phyloP scores from a whole-genome alignment of 1,140 invertebrate species.

The Magallana gigas region DNA sequence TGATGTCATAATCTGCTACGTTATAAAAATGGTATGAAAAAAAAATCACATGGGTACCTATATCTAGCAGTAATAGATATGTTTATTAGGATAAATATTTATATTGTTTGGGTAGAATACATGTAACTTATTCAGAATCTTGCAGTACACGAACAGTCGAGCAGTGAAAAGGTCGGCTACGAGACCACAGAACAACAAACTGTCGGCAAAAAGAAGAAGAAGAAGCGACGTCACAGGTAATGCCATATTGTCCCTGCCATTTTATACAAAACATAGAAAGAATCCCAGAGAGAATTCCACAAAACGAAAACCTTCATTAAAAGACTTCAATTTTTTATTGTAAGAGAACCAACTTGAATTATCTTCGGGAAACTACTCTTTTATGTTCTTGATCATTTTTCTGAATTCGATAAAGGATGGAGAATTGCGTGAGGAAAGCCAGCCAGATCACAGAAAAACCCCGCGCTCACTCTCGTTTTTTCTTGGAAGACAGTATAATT shows the following conservation, averaged over 20 bases:
- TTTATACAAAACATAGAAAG: not conserved
- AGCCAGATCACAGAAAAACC: not conserved
- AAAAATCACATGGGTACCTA: too few relatives aligned
- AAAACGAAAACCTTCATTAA: too few relatives aligned
- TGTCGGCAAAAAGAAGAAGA: slow-evolving; percentile 64
- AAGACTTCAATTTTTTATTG: too few relatives aligned
- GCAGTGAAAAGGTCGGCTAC: slow-evolving; percentile 48
- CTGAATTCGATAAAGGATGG: slow-evolving; percentile 23
- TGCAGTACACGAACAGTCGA: not conserved
- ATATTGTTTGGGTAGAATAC: too few relatives aligned
- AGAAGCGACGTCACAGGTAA: slow-evolving; percentile 65
- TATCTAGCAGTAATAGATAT: too few relatives aligned
- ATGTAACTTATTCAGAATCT: too few relatives aligned
- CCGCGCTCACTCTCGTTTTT: not conserved
- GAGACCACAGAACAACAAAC: slow-evolving; percentile 43
- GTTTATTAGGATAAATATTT: too few relatives aligned
- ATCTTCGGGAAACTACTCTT: not conserved
- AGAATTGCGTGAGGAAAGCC: not conserved
- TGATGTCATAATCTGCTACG: too few relatives aligned
- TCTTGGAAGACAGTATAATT: slow-evolving; percentile 40
- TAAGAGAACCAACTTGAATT: too few relatives aligned
- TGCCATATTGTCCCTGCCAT: not conserved
- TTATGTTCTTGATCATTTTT: slow-evolving; percentile 17
- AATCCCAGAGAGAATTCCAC: too few relatives aligned
- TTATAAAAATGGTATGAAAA: too few relatives aligned